Evolutionary conservation across 2,797 vertebrate genomes (phyloP).

Genomic region (Clarias fuscus): DNA sequence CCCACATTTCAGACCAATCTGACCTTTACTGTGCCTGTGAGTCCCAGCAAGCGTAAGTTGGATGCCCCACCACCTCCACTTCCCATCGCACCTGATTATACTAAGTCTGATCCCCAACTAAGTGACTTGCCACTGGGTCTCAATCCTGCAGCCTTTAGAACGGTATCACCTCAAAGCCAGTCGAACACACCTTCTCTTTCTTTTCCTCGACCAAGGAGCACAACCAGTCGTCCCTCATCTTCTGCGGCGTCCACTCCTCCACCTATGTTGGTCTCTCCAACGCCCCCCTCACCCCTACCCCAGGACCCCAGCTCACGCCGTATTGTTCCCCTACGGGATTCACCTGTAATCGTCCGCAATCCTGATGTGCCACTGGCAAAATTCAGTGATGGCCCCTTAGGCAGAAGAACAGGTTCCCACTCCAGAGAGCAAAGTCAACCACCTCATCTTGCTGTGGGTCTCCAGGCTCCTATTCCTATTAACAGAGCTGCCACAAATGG

Average conservation of each 20-base stretch:
- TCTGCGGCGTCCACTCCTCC: conserved; percentile 84
- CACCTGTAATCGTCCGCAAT: conserved; percentile 90
- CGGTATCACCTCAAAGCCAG: conserved; percentile 82
- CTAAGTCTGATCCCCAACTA: conserved; percentile 66
- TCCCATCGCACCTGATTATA: conserved; percentile 72
- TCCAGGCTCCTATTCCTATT: conserved; percentile 83
- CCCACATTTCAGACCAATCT: conserved; percentile 88
- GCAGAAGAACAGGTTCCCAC: conserved; percentile 65
- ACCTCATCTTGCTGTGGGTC: conserved; percentile 65
- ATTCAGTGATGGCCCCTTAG: conserved; percentile 71
- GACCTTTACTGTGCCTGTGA: conserved; percentile 93
- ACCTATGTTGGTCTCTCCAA: conserved; percentile 84
- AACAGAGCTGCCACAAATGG: conserved; percentile 80
- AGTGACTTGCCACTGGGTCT: conserved; percentile 64
- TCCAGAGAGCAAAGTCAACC: conserved; percentile 73
- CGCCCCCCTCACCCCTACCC: conserved; percentile 83
- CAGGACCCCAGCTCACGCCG: conserved; percentile 84
- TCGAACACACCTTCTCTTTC: conserved; percentile 73
- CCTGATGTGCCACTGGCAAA: conserved; percentile 85
- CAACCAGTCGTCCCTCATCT: conserved; percentile 77
- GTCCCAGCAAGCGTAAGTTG: conserved; percentile 86
- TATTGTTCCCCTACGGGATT: conserved; percentile 85
- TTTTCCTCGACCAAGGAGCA: conserved; percentile 73
- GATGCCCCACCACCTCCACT: conserved; percentile 76
- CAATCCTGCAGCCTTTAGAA: conserved; percentile 73